A percentile compares a stretch with the other conserved stretches of the same genome.
Evolutionary conservation across 2,113 vertebrate species (phyloP).

Genomic region (Heteronetta atricapilla): DNA sequence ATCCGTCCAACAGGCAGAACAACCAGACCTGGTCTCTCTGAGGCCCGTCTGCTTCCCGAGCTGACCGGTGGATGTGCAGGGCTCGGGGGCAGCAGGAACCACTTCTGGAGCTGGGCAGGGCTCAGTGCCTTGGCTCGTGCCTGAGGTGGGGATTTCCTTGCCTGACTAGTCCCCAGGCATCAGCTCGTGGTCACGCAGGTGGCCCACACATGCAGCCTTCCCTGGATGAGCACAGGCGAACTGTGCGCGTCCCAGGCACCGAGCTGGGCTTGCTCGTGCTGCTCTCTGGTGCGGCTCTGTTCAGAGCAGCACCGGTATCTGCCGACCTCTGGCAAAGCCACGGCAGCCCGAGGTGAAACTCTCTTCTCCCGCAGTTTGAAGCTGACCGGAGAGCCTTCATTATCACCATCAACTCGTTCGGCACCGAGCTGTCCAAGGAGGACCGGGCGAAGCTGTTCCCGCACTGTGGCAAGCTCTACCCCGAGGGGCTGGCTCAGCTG

Average conservation of each 20-base stretch:
- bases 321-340: neutral
- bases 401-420: constrained; percentile 99
- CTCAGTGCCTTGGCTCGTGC: neutral
- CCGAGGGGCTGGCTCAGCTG: constrained; percentile 95
- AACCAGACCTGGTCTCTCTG: neutral
- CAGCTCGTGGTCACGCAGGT: neutral
- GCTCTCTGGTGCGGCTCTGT: neutral
- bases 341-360: neutral
- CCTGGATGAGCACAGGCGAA: neutral
- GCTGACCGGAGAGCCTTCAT: constrained; percentile 97
- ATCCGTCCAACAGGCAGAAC: neutral
- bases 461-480: constrained; percentile 95
- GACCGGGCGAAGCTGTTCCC: constrained; percentile 97
- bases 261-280: neutral
- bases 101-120: neutral
- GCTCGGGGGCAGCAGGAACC: neutral
- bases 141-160: neutral
- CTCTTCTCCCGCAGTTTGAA: constrained; percentile 83
- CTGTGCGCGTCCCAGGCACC: neutral
- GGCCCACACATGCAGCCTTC: neutral
- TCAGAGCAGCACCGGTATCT: neutral
- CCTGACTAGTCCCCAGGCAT: neutral
- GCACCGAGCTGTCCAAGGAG: constrained; percentile 96
- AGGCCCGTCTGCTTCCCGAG: neutral
- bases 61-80: neutral